These are phyloP conservation scores for Orestias chungarensis DNA, from an alignment of 2,797 vertebrate species.

Conservation along the genomic window DNA sequence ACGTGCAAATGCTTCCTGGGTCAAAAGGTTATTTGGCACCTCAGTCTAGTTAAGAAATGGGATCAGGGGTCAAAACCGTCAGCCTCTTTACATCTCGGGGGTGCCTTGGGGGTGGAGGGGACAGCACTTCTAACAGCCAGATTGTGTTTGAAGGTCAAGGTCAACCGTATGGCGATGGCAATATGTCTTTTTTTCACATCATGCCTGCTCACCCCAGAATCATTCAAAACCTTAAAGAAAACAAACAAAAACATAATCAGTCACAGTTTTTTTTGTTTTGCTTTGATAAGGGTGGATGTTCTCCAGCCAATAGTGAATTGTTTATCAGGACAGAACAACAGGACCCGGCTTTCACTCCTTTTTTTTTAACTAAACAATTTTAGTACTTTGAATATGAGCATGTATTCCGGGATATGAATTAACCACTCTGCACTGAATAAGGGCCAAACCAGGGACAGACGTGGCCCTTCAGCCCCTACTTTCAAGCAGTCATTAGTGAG, in stretches of 20 bases:
- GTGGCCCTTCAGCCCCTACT: slow-evolving; percentile 76
- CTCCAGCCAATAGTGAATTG: slow-evolving; percentile 64
- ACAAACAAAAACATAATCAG: slow-evolving; percentile 19
- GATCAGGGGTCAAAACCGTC: slow-evolving; percentile 85
- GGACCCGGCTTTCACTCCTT: slow-evolving; percentile 42
- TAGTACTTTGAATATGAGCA: slow-evolving; percentile 77
- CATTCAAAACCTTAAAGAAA: slow-evolving; percentile 47
- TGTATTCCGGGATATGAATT: slow-evolving; percentile 78
- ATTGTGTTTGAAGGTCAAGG: slow-evolving; percentile 88
- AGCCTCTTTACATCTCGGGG: slow-evolving; percentile 83
- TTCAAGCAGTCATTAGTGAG: slow-evolving; percentile 81
- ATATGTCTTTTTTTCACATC: slow-evolving; percentile 77
- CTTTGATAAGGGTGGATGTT: slow-evolving; percentile 66
- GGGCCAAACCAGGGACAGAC: slow-evolving; percentile 77
- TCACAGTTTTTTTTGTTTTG: slow-evolving; percentile 68
- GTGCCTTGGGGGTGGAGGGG: slow-evolving; percentile 75
- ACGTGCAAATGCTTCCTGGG: slow-evolving; percentile 84
- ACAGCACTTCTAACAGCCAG: slow-evolving; percentile 81
- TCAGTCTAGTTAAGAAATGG: slow-evolving; percentile 86
- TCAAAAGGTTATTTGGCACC: slow-evolving; percentile 84
- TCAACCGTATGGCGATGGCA: slow-evolving; percentile 79
- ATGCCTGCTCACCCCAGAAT: slow-evolving; percentile 54
- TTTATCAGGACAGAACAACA: slow-evolving; percentile 71
- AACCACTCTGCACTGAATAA: slow-evolving; percentile 76
- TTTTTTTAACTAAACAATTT: slow-evolving; percentile 59